phyloP scores from a whole-genome alignment of 1,140 invertebrate genomes.

The Bradysia coprophila region DNA sequence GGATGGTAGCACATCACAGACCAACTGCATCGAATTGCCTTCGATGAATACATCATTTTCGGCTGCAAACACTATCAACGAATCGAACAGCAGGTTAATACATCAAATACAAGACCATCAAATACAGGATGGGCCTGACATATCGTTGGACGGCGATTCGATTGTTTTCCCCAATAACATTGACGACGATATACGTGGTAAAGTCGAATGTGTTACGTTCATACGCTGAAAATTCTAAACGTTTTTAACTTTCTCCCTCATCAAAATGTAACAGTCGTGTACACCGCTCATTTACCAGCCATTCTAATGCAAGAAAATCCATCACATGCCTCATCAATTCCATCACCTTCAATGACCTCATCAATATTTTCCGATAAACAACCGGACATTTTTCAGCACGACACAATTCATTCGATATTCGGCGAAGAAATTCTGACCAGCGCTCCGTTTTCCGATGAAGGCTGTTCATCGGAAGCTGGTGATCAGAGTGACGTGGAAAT shows the following conservation, averaged over 20 bases:
- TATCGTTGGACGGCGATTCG: not conserved
- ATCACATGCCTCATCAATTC: not conserved
- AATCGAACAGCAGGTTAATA: not conserved
- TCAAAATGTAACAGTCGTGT: not conserved
- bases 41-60: not conserved
- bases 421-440: not conserved
- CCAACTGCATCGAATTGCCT: not conserved
- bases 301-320: slow-evolving; percentile 4
- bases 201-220: not conserved
- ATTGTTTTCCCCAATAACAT: not conserved
- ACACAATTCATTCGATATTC: not conserved
- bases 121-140: not conserved
- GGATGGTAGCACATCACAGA: slow-evolving; percentile 3
- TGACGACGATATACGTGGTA: not conserved
- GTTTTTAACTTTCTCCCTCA: not conserved
- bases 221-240: not conserved
- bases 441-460: not conserved
- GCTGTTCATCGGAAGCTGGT: not conserved
- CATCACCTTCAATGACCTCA: not conserved
- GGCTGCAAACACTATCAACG: slow-evolving; percentile 2
- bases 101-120: not conserved
- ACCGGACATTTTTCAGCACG: too few species aligned
- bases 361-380: not conserved
- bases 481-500: slow-evolving; percentile 1
- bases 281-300: slow-evolving; percentile 2